phyloP scores from a whole-genome alignment of 2,113 vertebrate genomes.

The Turnix velox region DNA sequence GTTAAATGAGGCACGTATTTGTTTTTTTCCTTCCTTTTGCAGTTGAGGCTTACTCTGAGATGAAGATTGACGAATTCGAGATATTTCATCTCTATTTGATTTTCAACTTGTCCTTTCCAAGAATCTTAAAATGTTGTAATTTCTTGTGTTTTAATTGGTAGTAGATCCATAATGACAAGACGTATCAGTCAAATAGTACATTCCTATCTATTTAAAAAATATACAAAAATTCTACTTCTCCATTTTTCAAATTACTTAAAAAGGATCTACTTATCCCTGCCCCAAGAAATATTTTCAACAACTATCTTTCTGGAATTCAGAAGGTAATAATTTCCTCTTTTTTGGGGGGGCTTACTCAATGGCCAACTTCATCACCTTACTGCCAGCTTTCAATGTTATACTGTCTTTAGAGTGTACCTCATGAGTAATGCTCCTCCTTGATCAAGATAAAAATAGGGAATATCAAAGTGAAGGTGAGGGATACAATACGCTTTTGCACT shows the following conservation, averaged over 20 bases:
- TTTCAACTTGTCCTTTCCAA: not conserved
- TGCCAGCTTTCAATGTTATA: not conserved
- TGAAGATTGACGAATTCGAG: not conserved
- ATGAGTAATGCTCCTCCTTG: not conserved
- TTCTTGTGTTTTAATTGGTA: not conserved
- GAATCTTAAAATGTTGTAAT: not conserved
- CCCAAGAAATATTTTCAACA: not conserved
- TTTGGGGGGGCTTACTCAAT: not conserved
- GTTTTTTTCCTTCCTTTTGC: not conserved
- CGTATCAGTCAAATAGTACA: not conserved
- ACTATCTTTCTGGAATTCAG: not conserved
- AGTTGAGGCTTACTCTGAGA: not conserved
- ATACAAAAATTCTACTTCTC: not conserved
- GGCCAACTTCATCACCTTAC: not conserved
- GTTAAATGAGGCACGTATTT: not conserved
- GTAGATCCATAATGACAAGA: not conserved
- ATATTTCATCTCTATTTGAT: not conserved
- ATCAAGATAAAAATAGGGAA: not conserved
- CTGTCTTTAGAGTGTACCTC: not conserved
- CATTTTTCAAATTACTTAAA: not conserved
- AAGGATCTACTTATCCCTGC: rapidly evolving
- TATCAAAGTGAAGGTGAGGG: not conserved
- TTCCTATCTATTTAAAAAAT: not conserved
- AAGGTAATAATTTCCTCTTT: not conserved
- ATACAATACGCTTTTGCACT: not conserved